A percentile compares a stretch with the other conserved stretches of the same genome.
Evolutionary conservation across 2,888 invertebrate species (phyloP).

Genomic region (Drosophila anomelani): DNA sequence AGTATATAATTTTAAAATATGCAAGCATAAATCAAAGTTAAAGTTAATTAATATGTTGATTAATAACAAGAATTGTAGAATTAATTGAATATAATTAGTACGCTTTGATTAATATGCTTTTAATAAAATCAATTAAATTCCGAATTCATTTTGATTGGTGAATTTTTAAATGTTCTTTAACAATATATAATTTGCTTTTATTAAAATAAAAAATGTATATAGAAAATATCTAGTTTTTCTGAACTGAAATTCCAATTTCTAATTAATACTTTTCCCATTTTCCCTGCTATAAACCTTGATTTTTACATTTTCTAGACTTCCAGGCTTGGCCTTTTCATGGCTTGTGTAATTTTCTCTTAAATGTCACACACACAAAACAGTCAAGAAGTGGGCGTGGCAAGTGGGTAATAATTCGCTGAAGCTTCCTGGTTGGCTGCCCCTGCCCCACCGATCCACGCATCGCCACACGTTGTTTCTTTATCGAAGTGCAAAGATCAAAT

Average conservation of each 20-base stretch:
- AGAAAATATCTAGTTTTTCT: neutral
- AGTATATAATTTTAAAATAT: neutral
- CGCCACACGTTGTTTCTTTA: constrained; percentile 56
- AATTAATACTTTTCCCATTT: neutral
- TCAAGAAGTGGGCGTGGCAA: constrained; percentile 23
- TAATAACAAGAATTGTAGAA: neutral
- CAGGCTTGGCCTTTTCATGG: constrained; percentile 46
- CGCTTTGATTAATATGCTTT: neutral
- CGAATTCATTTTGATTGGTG: neutral
- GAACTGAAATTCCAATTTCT: neutral
- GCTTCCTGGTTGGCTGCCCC: constrained; percentile 63
- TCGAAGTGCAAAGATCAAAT: constrained; percentile 80
- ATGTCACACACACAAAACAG: constrained; percentile 43
- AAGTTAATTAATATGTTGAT: neutral
- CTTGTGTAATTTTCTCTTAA: constrained; percentile 9
- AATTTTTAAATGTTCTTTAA: neutral
- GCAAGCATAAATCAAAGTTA: neutral
- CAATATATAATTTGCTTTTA: neutral
- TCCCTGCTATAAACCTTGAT: no score
- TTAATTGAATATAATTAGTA: neutral
- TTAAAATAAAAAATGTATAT: no score
- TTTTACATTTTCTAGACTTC: constrained; percentile 6
- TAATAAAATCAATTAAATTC: neutral
- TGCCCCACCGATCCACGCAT: constrained; percentile 34
- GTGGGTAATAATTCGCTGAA: constrained; percentile 30